Percentiles rank a stretch among this genome's conserved stretches.
These are phyloP conservation scores for Mesoclemmys tuberculata DNA, from an alignment of 2,113 vertebrate species.

Conservation along the genomic window DNA sequence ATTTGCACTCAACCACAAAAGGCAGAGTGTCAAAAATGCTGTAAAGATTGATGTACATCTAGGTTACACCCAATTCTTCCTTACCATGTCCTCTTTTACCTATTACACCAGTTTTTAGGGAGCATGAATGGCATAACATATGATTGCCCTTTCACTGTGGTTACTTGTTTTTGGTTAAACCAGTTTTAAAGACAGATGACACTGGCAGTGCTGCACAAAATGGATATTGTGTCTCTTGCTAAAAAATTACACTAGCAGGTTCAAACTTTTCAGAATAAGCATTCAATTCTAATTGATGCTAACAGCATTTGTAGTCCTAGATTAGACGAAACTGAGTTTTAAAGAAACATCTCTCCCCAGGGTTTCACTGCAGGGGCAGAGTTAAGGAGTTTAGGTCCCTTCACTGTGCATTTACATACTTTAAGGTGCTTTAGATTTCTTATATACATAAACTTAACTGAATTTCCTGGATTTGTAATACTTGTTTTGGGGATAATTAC, in stretches of 20 bases:
- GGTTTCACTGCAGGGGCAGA: neutral
- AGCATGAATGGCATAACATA: rapidly evolving
- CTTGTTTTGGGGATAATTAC: neutral
- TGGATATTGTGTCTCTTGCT: neutral
- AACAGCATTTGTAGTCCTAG: neutral
- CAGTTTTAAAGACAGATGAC: neutral
- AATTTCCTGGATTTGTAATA: neutral
- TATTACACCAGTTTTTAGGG: rapidly evolving
- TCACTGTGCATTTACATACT: neutral
- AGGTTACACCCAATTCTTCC: neutral
- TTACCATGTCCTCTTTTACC: rapidly evolving
- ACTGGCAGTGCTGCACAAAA: rapidly evolving
- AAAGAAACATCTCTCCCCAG: neutral
- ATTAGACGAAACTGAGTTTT: neutral
- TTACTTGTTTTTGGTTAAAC: neutral
- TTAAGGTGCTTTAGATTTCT: neutral
- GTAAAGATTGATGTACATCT: rapidly evolving
- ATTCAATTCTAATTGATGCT: neutral
- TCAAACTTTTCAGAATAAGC: neutral
- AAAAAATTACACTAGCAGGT: neutral
- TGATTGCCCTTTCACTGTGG: neutral
- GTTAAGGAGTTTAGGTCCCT: neutral
- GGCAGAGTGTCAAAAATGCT: neutral
- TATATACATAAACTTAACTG: neutral
- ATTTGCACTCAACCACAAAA: neutral